These are phyloP conservation scores for Channa striata DNA, from an alignment of 2,797 vertebrate genomes.

Conservation along the genomic window DNA sequence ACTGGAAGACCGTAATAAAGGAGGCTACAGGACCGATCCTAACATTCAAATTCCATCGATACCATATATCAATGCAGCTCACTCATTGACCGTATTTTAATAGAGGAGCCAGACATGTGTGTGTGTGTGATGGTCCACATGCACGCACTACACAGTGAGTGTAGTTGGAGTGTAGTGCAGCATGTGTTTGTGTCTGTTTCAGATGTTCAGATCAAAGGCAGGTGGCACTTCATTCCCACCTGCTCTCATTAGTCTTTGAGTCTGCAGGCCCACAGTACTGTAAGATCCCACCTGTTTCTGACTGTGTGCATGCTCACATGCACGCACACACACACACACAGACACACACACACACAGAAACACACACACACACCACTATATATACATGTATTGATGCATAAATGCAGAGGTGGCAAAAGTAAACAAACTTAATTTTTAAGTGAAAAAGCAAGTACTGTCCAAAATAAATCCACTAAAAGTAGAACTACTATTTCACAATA, in stretches of 20 bases:
- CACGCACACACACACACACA: conserved; percentile 11
- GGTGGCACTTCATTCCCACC: conserved; percentile 71
- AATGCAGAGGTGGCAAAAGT: too few relatives aligned
- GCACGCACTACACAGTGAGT: conserved; percentile 26
- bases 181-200: conserved; percentile 25
- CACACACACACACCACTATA: too few relatives aligned
- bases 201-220: conserved; percentile 72
- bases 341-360: not conserved
- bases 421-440: too few relatives aligned
- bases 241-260: conserved; percentile 81
- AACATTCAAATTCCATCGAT: conserved; percentile 76
- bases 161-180: not conserved
- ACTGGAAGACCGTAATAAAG: conserved; percentile 77
- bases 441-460: too few relatives aligned
- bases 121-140: conserved; percentile 18
- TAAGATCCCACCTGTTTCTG: conserved; percentile 64
- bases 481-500: too few relatives aligned
- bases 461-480: too few relatives aligned
- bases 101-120: conserved; percentile 31
- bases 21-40: conserved; percentile 70
- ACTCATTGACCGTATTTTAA: conserved; percentile 67
- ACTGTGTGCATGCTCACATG: conserved; percentile 37
- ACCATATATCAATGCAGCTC: conserved; percentile 59
- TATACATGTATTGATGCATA: too few relatives aligned
- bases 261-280: conserved; percentile 21